Percentiles rank a stretch among this genome's conserved stretches.
Conservation (phyloP, 2,113 vertebrate species). For the Scophthalmus maximus region DNA sequence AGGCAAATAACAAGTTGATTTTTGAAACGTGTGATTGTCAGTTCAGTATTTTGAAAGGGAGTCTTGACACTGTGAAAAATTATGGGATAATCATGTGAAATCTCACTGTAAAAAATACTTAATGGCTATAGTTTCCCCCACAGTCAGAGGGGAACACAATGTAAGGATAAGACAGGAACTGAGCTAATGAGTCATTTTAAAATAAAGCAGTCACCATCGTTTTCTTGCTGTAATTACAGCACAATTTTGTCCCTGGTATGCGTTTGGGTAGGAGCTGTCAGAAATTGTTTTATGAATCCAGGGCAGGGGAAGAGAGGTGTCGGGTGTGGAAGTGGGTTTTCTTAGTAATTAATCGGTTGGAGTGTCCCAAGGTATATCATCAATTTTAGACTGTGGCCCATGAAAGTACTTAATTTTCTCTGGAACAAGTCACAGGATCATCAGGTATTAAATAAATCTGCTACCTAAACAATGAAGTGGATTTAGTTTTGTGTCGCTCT, state of each 20-base stretch:
- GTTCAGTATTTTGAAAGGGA: too few species aligned
- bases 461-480: neutral
- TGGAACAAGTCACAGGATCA: neutral
- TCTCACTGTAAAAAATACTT: neutral
- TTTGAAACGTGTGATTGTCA: neutral
- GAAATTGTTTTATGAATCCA: neutral
- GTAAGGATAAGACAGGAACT: neutral
- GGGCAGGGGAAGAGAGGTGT: neutral
- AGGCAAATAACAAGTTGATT: neutral
- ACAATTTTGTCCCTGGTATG: neutral
- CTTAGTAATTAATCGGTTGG: neutral
- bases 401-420: neutral
- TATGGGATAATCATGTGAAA: neutral
- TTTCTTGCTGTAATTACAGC: neutral
- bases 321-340: neutral
- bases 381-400: neutral
- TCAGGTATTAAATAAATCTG: neutral
- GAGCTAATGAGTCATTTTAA: neutral
- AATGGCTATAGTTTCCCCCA: neutral
- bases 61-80: too few species aligned
- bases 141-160: neutral
- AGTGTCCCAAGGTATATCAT: neutral
- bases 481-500: neutral
- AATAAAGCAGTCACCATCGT: neutral
- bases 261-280: neutral